Conservation (phyloP, 2,888 invertebrate genomes). For the Zaprionus obscuricornis region DNA sequence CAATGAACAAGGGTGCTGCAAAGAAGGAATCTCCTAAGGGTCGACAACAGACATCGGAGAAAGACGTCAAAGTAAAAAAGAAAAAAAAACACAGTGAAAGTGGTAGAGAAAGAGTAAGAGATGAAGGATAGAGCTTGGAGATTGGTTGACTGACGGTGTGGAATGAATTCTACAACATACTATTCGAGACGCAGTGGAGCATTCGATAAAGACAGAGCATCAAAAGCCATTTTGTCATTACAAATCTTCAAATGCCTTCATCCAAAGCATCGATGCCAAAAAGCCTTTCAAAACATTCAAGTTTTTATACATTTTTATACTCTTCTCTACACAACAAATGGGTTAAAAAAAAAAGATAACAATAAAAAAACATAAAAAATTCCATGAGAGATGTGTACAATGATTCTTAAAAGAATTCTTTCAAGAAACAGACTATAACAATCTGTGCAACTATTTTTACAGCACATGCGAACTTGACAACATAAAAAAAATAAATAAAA, state of each 20-base stretch:
- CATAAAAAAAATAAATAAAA: too few species aligned
- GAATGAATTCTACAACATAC: neutral
- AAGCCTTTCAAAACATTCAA: neutral
- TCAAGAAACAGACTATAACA: too few species aligned
- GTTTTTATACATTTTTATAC: conserved; percentile 1
- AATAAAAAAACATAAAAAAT: neutral
- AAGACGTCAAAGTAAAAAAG: too few species aligned
- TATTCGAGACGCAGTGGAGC: conserved; percentile 9
- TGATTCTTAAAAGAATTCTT: too few species aligned
- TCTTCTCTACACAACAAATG: too few species aligned
- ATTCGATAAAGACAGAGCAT: conserved; percentile 20
- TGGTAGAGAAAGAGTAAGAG: neutral
- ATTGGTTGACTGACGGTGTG: neutral
- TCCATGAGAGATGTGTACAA: too few species aligned
- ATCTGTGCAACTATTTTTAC: too few species aligned
- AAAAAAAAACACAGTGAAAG: too few species aligned
- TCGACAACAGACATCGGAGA: too few species aligned
- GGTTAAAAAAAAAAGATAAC: neutral
- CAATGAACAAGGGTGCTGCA: conserved; percentile 11
- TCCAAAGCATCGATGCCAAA: conserved; percentile 8
- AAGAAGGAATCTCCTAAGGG: too few species aligned
- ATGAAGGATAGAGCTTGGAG: too few species aligned
- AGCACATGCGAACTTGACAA: too few species aligned
- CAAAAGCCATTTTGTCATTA: conserved; percentile 70
- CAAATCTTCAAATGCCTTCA: conserved; percentile 58